A percentile compares a stretch with the other conserved stretches of the same genome.
Evolutionary conservation across 2,797 vertebrate species (phyloP).

Genomic region (Prunella strophiata): DNA sequence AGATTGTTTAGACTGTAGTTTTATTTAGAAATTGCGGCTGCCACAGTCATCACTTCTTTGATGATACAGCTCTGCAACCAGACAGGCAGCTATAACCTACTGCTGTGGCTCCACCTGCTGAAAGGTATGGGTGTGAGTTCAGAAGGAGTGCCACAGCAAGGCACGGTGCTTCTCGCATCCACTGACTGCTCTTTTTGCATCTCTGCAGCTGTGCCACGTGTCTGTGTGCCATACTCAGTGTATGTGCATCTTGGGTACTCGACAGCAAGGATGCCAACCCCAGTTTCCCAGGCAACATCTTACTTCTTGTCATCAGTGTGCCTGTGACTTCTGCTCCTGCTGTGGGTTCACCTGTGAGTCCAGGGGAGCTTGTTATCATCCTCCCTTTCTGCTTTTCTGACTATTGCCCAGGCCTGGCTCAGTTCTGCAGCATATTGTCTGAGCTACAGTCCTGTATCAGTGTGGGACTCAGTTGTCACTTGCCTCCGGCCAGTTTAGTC

Average conservation of each 20-base stretch:
- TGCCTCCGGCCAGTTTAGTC: not conserved
- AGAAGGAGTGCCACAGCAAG: not conserved
- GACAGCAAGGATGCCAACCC: not conserved
- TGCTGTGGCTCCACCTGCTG: conserved; percentile 71
- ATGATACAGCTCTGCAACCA: not conserved
- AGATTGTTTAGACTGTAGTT: not conserved
- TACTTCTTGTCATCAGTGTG: not conserved
- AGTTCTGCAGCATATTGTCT: not conserved
- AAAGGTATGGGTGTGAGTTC: conserved; percentile 15
- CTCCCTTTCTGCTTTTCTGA: not conserved
- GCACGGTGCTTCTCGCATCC: not conserved
- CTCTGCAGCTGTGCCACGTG: not conserved
- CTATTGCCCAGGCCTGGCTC: not conserved
- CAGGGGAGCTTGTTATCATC: not conserved
- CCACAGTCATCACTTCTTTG: not conserved
- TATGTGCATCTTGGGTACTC: not conserved
- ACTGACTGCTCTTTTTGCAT: not conserved
- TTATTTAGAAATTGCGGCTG: not conserved
- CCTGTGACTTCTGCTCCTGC: not conserved
- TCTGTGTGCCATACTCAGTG: too few relatives aligned
- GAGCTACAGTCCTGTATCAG: not conserved
- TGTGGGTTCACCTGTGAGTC: not conserved
- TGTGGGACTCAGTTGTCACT: not conserved
- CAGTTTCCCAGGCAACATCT: not conserved
- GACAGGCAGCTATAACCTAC: conserved; percentile 35